Percentiles rank a stretch among this genome's conserved stretches.
Evolutionary conservation across 1,140 invertebrate genomes (phyloP).

Genomic region (Andrena cerasifolii): DNA sequence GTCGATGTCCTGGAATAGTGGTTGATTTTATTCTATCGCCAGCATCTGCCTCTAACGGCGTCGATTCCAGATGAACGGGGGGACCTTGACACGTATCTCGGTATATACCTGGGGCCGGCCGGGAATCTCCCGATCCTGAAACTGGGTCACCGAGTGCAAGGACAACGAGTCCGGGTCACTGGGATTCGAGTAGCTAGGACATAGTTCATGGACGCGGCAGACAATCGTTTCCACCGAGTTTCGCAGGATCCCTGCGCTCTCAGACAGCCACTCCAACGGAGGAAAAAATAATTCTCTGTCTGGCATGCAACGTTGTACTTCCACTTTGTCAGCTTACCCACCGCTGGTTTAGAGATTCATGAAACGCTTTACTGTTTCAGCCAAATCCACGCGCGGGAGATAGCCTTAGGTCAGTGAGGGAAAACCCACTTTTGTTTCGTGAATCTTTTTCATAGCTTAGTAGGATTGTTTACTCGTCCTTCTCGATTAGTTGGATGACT

Average conservation of each 20-base stretch:
- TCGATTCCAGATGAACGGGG: slow-evolving; percentile 49
- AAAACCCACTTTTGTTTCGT: too few species aligned
- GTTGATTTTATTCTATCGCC: slow-evolving; percentile 20
- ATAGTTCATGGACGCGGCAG: slow-evolving; percentile 66
- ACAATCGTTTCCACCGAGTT: slow-evolving; percentile 35
- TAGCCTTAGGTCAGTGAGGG: too few species aligned
- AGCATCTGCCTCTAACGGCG: slow-evolving; percentile 10
- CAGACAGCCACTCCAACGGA: not conserved
- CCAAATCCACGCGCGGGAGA: too few species aligned
- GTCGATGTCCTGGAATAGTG: not conserved
- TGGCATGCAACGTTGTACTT: not conserved
- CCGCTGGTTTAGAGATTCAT: not conserved
- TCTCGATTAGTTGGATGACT: too few species aligned
- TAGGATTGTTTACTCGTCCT: too few species aligned
- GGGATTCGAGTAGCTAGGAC: slow-evolving; percentile 61
- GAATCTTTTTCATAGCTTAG: too few species aligned
- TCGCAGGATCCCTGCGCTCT: slow-evolving; percentile 4
- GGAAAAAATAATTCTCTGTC: not conserved
- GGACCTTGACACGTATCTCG: slow-evolving; percentile 77
- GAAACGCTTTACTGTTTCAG: not conserved
- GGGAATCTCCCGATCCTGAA: slow-evolving; percentile 71
- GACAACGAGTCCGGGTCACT: slow-evolving; percentile 74
- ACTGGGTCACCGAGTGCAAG: slow-evolving; percentile 78
- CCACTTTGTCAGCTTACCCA: not conserved
- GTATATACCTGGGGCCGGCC: slow-evolving; percentile 62